Evolutionary conservation across 2,888 invertebrate genomes (phyloP).

Genomic region (Itoplectis maculator): DNA sequence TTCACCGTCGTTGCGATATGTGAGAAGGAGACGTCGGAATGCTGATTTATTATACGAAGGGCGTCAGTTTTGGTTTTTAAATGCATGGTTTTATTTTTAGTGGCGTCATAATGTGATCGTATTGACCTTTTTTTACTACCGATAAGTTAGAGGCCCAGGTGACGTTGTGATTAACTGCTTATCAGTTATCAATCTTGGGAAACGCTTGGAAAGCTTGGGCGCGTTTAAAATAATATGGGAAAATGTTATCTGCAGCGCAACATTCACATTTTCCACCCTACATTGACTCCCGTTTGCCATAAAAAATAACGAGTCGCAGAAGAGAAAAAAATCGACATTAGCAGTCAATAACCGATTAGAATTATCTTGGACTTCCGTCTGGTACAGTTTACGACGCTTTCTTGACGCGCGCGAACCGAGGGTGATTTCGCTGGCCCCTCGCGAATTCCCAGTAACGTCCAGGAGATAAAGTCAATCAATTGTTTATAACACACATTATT

Average conservation of each 20-base stretch:
- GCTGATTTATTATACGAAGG: neutral
- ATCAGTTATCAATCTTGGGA: no score
- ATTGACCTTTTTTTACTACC: conserved; percentile 59
- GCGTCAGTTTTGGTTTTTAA: neutral
- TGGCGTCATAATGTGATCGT: conserved; percentile 60
- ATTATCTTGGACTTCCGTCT: conserved; percentile 73
- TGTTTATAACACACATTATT: conserved; percentile 50
- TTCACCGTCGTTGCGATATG: neutral
- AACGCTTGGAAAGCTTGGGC: conserved; percentile 38
- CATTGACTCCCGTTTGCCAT: conserved; percentile 25
- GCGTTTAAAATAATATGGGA: neutral
- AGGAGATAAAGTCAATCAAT: conserved; percentile 61
- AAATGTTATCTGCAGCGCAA: conserved; percentile 39
- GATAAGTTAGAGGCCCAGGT: neutral
- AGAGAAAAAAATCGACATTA: conserved; percentile 15
- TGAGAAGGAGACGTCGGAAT: neutral
- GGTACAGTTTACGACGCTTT: conserved; percentile 28
- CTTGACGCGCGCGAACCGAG: conserved; percentile 5
- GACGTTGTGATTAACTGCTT: no score
- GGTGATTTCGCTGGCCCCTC: conserved; percentile 17
- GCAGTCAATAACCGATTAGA: conserved; percentile 79
- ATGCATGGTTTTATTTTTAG: no score
- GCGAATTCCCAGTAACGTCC: conserved; percentile 39
- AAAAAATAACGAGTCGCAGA: conserved; percentile 29
- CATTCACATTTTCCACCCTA: conserved; percentile 35